phyloP scores from a whole-genome alignment of 2,888 invertebrate species.

The Drosophila robusta region DNA sequence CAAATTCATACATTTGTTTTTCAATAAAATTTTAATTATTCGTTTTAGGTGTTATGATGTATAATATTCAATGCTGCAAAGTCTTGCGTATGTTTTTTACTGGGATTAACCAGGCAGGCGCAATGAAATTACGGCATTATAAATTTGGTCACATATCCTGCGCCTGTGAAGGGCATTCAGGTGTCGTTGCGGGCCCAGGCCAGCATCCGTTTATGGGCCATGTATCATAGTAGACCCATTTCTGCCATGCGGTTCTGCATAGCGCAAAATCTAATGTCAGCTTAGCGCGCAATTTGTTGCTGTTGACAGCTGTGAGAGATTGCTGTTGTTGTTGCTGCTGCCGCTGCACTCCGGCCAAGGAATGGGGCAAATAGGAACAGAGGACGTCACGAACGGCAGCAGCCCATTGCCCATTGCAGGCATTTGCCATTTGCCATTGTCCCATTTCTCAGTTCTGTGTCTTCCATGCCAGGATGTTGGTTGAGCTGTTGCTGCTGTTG shows the following conservation, averaged over 20 bases:
- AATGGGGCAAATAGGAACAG: slow-evolving; percentile 53
- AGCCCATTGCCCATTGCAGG: slow-evolving; percentile 55
- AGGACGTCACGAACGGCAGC: slow-evolving; percentile 63
- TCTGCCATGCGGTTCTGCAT: slow-evolving; percentile 59
- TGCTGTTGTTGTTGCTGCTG: slow-evolving; percentile 51
- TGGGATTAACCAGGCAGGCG: too few species aligned
- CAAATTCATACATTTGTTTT: too few species aligned
- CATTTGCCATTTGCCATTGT: slow-evolving; percentile 72
- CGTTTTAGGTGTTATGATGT: too few species aligned
- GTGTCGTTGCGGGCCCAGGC: slow-evolving; percentile 19
- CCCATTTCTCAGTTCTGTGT: slow-evolving; percentile 41
- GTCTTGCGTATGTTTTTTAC: too few species aligned
- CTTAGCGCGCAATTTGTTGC: slow-evolving; percentile 77
- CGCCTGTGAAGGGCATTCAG: slow-evolving; percentile 25
- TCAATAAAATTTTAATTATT: too few species aligned
- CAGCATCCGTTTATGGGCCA: slow-evolving; percentile 49
- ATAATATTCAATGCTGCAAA: too few species aligned
- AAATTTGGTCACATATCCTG: not conserved
- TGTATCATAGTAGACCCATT: slow-evolving; percentile 57
- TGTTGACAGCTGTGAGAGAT: slow-evolving; percentile 75
- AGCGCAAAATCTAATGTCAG: slow-evolving; percentile 72
- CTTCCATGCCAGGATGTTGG: slow-evolving; percentile 19
- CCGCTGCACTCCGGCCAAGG: slow-evolving; percentile 50
- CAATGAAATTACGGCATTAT: too few species aligned
- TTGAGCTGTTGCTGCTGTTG: slow-evolving; percentile 4